A percentile compares a stretch with the other conserved stretches of the same genome.
These are phyloP conservation scores for Alloplasta piceator DNA, from an alignment of 2,888 invertebrate species.

Conservation along the genomic window DNA sequence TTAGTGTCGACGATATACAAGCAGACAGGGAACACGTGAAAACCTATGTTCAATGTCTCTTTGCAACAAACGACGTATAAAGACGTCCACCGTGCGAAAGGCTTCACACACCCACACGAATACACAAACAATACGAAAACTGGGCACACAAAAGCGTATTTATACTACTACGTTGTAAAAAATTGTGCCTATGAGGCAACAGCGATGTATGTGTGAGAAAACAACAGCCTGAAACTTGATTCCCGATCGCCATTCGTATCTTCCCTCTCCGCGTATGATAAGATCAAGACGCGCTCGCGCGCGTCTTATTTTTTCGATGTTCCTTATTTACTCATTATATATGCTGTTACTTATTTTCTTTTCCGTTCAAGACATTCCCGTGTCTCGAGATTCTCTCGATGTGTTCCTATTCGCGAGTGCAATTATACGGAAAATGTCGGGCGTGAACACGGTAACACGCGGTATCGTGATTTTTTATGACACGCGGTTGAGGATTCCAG, in stretches of 20 bases:
- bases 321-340: slow-evolving; percentile 3
- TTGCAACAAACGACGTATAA: slow-evolving; percentile 70
- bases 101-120: slow-evolving; percentile 76
- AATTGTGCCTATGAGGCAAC: slow-evolving; percentile 39
- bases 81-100: slow-evolving; percentile 77
- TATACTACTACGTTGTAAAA: slow-evolving; percentile 29
- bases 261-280: background rate
- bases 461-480: slow-evolving; percentile 22
- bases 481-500: background rate
- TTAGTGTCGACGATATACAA: slow-evolving; percentile 39
- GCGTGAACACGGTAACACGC: slow-evolving; percentile 24
- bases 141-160: slow-evolving; percentile 7
- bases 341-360: background rate
- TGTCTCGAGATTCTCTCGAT: background rate
- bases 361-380: background rate
- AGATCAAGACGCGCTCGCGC: background rate
- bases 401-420: slow-evolving; percentile 4
- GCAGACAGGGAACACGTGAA: slow-evolving; percentile 74
- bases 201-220: slow-evolving; percentile 43
- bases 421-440: slow-evolving; percentile 49
- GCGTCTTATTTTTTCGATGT: background rate
- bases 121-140: slow-evolving; percentile 19
- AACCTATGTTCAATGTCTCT: slow-evolving; percentile 77
- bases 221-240: slow-evolving; percentile 53
- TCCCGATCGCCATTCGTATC: slow-evolving; percentile 61